These are phyloP conservation scores for Kuschelorhynchus macadamiae DNA, from an alignment of 2,888 invertebrate genomes.

Conservation along the genomic window DNA sequence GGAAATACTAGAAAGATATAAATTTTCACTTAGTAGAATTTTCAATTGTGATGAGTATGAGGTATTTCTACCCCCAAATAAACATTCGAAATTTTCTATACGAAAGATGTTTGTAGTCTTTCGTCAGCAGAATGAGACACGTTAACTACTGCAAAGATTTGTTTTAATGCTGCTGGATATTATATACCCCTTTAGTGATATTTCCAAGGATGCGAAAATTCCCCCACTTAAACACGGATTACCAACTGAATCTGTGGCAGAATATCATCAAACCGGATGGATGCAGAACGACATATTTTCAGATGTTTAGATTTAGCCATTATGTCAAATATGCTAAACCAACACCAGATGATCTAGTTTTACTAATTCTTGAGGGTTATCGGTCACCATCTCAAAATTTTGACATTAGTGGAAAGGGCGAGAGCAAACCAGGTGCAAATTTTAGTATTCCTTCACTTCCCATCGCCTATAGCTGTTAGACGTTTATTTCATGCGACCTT, in stretches of 20 bases:
- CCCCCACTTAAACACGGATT: conserved; percentile 10
- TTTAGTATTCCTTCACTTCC: conserved; percentile 51
- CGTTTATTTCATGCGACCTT: conserved; percentile 48
- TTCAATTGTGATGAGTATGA: not conserved
- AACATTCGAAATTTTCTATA: not conserved
- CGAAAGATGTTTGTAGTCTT: not conserved
- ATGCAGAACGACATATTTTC: conserved; percentile 11
- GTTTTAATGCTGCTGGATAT: conserved; percentile 13
- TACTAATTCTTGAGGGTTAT: not conserved
- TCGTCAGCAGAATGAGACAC: conserved; percentile 10
- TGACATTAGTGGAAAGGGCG: conserved; percentile 2
- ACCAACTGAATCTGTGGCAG: conserved; percentile 16
- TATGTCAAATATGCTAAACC: not conserved
- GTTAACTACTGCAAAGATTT: not conserved
- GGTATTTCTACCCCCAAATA: not conserved
- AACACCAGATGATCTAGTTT: not conserved
- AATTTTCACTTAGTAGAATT: too few relatives aligned
- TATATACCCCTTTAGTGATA: conserved; percentile 2
- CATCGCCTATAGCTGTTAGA: conserved; percentile 49
- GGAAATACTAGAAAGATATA: too few relatives aligned
- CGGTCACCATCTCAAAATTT: not conserved
- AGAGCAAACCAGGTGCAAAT: conserved; percentile 13
- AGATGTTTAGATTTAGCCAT: conserved; percentile 2
- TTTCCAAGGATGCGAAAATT: conserved; percentile 16
- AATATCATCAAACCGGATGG: conserved; percentile 13